Conservation (phyloP, 2,797 vertebrate genomes). For the Poeciliopsis presidionis region DNA sequence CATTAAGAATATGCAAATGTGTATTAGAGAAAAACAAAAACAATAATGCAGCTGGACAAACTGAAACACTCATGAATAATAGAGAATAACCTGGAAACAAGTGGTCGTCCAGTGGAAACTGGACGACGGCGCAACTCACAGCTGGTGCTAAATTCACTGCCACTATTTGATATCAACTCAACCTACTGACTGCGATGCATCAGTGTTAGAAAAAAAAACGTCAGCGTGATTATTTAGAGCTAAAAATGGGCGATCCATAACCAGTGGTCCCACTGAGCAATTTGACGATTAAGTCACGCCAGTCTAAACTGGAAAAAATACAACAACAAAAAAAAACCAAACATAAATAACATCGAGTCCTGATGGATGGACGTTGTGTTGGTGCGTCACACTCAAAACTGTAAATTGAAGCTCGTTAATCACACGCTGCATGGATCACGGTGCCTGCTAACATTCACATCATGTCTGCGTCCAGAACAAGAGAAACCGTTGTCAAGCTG, state of each 20-base stretch:
- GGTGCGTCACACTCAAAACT: neutral
- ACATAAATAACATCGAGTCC: neutral
- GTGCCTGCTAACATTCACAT: neutral
- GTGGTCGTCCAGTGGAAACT: neutral
- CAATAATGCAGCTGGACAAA: neutral
- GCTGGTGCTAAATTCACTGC: neutral
- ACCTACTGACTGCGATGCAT: neutral
- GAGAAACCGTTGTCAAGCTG: neutral
- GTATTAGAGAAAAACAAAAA: neutral
- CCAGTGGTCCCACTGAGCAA: neutral
- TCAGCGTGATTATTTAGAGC: no score
- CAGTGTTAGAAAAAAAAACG: neutral
- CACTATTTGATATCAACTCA: neutral
- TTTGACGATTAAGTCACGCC: neutral
- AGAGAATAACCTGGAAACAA: neutral
- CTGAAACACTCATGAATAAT: neutral
- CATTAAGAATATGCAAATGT: neutral
- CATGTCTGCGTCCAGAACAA: neutral
- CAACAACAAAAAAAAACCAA: neutral
- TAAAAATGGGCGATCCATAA: neutral
- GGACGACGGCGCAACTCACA: neutral
- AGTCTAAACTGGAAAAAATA: neutral
- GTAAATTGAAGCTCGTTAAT: conserved; percentile 4
- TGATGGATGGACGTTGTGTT: neutral
- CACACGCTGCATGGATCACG: neutral